Evolutionary conservation across 1,140 invertebrate species (phyloP).

Genomic region (Arctopsyche grandis): DNA sequence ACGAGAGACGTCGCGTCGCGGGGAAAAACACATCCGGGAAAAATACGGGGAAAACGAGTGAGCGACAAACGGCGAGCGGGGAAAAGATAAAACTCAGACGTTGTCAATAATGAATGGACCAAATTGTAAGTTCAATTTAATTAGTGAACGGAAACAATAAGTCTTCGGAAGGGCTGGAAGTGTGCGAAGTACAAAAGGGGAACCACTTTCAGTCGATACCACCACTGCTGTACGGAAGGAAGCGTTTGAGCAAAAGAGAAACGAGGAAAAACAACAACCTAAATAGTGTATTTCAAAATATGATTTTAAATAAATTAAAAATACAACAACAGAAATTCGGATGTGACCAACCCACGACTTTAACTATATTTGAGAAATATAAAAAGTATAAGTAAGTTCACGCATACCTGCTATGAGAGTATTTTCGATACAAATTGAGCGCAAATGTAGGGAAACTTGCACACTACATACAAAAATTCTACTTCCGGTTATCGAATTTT

Average conservation of each 20-base stretch:
- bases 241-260: neutral
- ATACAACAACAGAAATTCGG: too few species aligned
- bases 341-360: too few species aligned
- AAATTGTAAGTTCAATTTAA: slow-evolving; percentile 51
- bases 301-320: too few species aligned
- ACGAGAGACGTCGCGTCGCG: too few species aligned
- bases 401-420: too few species aligned
- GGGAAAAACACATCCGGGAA: neutral
- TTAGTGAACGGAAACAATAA: slow-evolving; percentile 53
- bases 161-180: slow-evolving; percentile 18
- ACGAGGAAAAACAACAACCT: neutral
- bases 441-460: too few species aligned
- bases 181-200: neutral
- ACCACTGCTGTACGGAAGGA: neutral
- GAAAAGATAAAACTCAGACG: slow-evolving; percentile 39
- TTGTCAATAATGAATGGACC: slow-evolving; percentile 47
- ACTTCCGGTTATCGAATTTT: too few species aligned
- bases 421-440: too few species aligned
- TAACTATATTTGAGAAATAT: too few species aligned
- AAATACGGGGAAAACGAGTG: too few species aligned
- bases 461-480: too few species aligned
- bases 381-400: too few species aligned
- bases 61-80: slow-evolving; percentile 21
- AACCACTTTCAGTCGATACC: neutral
- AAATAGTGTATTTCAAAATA: neutral